These are phyloP conservation scores for Sarcophaga variegata DNA, from an alignment of 2,888 invertebrate genomes.

Conservation along the genomic window DNA sequence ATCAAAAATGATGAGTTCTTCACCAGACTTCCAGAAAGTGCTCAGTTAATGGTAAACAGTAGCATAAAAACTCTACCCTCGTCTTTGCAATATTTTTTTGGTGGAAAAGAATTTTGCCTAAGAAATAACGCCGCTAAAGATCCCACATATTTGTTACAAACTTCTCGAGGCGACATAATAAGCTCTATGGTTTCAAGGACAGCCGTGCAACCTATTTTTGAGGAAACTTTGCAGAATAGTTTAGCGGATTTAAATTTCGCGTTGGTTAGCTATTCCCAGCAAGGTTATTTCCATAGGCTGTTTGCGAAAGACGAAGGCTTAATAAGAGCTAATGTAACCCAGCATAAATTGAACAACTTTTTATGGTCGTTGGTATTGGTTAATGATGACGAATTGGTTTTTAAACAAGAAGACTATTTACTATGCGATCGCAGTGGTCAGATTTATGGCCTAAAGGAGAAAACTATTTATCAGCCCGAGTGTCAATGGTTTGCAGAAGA, in stretches of 20 bases:
- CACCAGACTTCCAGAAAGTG: neutral
- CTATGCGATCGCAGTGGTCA: constrained; percentile 12
- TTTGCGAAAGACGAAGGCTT: neutral
- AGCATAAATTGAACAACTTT: constrained; percentile 7
- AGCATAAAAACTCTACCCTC: constrained; percentile 26
- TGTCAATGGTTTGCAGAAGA: constrained; percentile 37
- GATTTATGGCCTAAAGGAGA: constrained; percentile 29
- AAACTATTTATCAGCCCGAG: constrained; percentile 36
- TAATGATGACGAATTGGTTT: constrained; percentile 29
- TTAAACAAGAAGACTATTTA: constrained; percentile 37
- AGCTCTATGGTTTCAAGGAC: neutral
- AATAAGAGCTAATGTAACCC: constrained; percentile 6
- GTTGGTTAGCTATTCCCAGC: constrained; percentile 11
- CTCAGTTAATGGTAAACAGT: neutral
- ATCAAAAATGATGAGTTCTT: constrained; percentile 44
- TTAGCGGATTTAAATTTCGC: constrained; percentile 37
- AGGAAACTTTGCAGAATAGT: constrained; percentile 23
- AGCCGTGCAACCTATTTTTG: constrained; percentile 26
- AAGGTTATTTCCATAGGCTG: constrained; percentile 28
- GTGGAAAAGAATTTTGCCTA: constrained; percentile 34
- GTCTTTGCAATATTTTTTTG: constrained; percentile 39
- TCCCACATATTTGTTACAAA: no score
- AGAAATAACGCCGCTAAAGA: neutral
- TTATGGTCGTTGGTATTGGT: constrained; percentile 36
- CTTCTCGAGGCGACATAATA: neutral